Conservation (phyloP, 53 echinoderm and acorn worm species). For the Mesocentrotus franciscanus region DNA sequence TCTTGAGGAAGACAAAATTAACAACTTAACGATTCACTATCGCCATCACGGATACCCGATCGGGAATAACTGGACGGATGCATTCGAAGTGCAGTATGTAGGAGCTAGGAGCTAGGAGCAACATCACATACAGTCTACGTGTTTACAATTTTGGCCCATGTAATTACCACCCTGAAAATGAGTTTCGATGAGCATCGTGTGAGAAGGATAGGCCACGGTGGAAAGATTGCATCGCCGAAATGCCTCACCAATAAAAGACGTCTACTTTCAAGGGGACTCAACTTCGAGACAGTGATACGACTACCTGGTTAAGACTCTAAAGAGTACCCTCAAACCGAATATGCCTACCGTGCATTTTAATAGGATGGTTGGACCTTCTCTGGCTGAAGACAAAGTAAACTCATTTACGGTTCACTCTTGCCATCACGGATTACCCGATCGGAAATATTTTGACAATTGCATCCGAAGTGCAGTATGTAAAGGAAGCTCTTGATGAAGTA, state of each 20-base stretch:
- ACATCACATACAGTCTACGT: constrained; percentile 67
- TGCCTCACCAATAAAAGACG: constrained; percentile 75
- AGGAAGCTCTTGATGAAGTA: too few species aligned
- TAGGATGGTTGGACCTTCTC: too few species aligned
- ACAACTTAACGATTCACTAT: constrained; percentile 74
- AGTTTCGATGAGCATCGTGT: constrained; percentile 68
- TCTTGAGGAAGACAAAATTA: constrained; percentile 52
- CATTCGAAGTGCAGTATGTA: constrained; percentile 66
- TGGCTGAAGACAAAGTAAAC: too few species aligned
- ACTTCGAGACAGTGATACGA: too few species aligned
- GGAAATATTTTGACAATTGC: too few species aligned
- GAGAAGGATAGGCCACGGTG: constrained; percentile 68
- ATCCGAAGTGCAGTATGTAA: too few species aligned
- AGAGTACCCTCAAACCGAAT: too few species aligned
- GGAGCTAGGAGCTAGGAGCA: constrained; percentile 54
- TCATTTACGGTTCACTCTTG: too few species aligned
- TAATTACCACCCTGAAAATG: constrained; percentile 61
- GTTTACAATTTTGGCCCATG: constrained; percentile 77
- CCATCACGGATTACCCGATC: too few species aligned
- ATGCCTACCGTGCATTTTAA: too few species aligned
- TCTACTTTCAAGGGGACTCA: too few species aligned
- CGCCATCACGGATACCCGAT: constrained; percentile 84
- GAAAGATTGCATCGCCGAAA: constrained; percentile 67
- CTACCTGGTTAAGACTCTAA: too few species aligned
- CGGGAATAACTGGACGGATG: constrained; percentile 75